phyloP scores from a whole-genome alignment of 2,113 vertebrate species.

The Garra rufa region DNA sequence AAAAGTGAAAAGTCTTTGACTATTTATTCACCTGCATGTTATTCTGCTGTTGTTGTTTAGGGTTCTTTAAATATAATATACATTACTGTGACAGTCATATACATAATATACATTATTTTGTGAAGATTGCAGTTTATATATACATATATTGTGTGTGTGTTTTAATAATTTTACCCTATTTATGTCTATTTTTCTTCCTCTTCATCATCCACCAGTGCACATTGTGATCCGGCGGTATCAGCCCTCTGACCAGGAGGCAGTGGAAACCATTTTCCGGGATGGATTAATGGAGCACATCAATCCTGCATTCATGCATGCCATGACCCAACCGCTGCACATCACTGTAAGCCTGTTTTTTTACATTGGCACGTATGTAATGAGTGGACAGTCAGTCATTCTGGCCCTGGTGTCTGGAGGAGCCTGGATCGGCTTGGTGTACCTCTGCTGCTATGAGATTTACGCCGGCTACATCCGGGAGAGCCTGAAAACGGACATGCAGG shows the following conservation, averaged over 20 bases:
- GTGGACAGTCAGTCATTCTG: constrained; percentile 50
- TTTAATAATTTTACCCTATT: background rate
- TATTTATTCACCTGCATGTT: too few relatives aligned
- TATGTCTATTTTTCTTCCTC: too few relatives aligned
- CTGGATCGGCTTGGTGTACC: constrained; percentile 69
- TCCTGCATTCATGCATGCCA: constrained; percentile 66
- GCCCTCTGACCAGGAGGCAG: constrained; percentile 63
- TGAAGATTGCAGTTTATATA: background rate
- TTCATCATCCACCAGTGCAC: constrained; percentile 53
- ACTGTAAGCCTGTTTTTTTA: constrained; percentile 59
- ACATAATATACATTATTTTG: too few relatives aligned
- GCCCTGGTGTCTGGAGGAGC: constrained; percentile 55
- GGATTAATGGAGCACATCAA: constrained; percentile 66
- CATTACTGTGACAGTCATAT: too few relatives aligned
- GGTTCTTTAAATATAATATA: background rate
- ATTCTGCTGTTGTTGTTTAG: too few relatives aligned
- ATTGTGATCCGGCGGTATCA: constrained; percentile 66
- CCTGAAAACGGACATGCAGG: constrained; percentile 69
- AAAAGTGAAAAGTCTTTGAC: too few relatives aligned
- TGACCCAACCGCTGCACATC: constrained; percentile 62
- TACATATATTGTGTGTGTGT: background rate
- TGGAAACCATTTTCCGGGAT: constrained; percentile 60
- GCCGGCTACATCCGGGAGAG: constrained; percentile 44
- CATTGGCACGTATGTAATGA: constrained; percentile 53
- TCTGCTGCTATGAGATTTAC: constrained; percentile 63